Conservation (phyloP, 2,113 vertebrate species). For the Trogon surrucura region DNA sequence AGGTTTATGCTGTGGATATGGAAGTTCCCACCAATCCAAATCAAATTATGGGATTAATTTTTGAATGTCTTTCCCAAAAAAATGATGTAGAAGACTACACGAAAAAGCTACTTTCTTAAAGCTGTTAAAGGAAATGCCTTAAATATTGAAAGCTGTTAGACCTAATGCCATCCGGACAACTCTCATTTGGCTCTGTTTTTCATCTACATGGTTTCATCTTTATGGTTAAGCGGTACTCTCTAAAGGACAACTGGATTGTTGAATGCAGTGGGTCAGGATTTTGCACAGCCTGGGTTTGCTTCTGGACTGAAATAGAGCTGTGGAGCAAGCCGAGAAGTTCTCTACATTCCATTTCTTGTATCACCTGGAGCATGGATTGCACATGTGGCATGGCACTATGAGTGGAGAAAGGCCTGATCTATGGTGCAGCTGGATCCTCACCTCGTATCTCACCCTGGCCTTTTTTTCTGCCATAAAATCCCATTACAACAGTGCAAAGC, state of each 20-base stretch:
- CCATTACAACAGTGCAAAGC: background rate
- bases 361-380: background rate
- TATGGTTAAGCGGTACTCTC: background rate
- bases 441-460: background rate
- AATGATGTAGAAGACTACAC: background rate
- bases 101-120: background rate
- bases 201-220: background rate
- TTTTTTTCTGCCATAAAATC: background rate
- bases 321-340: background rate
- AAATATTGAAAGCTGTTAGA: background rate
- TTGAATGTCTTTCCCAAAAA: background rate
- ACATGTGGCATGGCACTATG: accelerated
- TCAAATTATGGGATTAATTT: background rate
- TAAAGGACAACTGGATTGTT: background rate
- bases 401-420: background rate
- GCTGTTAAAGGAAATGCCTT: background rate
- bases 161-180: background rate
- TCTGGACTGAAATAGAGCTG: background rate
- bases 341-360: background rate
- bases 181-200: background rate
- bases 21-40: background rate
- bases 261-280: accelerated
- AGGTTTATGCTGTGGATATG: background rate
- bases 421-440: accelerated
- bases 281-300: background rate